Evolutionary conservation across 2,888 invertebrate species (phyloP).

Genomic region (Apamea anceps): DNA sequence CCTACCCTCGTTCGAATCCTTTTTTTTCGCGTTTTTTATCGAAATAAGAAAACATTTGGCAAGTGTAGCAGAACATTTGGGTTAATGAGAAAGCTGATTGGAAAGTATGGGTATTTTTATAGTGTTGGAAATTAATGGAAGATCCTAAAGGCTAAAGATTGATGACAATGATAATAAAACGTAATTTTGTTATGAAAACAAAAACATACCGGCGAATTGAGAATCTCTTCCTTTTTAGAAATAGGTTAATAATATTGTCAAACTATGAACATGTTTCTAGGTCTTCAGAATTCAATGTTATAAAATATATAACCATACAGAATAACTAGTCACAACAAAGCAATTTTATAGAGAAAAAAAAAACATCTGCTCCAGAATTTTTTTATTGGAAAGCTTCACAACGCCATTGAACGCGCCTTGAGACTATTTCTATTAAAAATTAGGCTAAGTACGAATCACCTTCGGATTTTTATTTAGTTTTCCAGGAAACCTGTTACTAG

Average conservation of each 20-base stretch:
- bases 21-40: slow-evolving; percentile 48
- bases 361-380: neutral
- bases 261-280: neutral
- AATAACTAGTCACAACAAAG: neutral
- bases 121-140: slow-evolving; percentile 14
- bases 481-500: neutral
- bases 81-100: slow-evolving; percentile 52
- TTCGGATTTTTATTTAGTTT: slow-evolving; percentile 21
- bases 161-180: neutral
- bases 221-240: neutral
- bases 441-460: slow-evolving; percentile 11
- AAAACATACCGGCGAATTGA: neutral
- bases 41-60: slow-evolving; percentile 60
- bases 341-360: neutral
- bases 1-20: slow-evolving; percentile 53
- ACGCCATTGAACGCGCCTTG: neutral
- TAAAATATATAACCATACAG: no score
- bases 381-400: neutral
- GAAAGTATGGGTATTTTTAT: slow-evolving; percentile 16
- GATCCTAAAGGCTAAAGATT: neutral
- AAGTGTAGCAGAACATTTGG: slow-evolving; percentile 43
- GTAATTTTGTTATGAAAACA: neutral
- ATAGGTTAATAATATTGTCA: neutral
- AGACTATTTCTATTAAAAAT: slow-evolving; percentile 26
- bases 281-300: neutral